Conservation (phyloP, 1,140 invertebrate genomes). For the Drosophila cardini region DNA sequence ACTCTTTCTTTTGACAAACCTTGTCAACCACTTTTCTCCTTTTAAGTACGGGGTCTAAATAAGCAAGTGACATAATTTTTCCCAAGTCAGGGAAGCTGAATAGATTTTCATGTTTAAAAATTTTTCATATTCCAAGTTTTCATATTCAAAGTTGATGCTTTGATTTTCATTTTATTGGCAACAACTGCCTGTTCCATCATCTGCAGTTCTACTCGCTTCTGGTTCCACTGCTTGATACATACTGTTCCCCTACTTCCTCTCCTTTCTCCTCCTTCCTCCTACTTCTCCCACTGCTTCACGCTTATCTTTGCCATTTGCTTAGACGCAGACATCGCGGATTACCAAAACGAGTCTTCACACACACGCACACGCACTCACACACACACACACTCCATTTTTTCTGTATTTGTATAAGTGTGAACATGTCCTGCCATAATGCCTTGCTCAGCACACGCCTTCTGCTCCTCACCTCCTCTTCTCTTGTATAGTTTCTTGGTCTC, state of each 20-base stretch:
- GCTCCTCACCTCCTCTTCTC: background rate
- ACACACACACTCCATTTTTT: background rate
- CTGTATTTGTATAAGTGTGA: slow-evolving; percentile 1
- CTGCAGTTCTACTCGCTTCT: background rate
- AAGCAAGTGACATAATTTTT: too few relatives aligned
- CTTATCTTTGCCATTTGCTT: slow-evolving; percentile 57
- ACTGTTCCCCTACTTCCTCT: background rate
- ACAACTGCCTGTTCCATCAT: background rate
- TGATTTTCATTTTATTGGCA: slow-evolving; percentile 57
- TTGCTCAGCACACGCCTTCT: background rate
- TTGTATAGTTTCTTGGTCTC: background rate
- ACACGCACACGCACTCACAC: background rate
- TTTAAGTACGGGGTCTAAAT: too few relatives aligned
- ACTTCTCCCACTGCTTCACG: background rate
- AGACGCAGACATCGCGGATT: slow-evolving; percentile 45
- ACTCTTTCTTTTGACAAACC: too few relatives aligned
- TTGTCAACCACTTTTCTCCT: too few relatives aligned
- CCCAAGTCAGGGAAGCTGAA: too few relatives aligned
- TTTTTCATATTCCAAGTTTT: slow-evolving; percentile 30
- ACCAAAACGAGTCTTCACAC: slow-evolving; percentile 8
- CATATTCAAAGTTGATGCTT: slow-evolving; percentile 61
- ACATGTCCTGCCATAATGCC: slow-evolving; percentile 5
- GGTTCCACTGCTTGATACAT: background rate
- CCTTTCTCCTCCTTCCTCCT: background rate
- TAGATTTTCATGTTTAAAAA: too few relatives aligned